Evolutionary conservation across 2,113 vertebrate species (phyloP).

Genomic region (Peromyscus polionotus): DNA sequence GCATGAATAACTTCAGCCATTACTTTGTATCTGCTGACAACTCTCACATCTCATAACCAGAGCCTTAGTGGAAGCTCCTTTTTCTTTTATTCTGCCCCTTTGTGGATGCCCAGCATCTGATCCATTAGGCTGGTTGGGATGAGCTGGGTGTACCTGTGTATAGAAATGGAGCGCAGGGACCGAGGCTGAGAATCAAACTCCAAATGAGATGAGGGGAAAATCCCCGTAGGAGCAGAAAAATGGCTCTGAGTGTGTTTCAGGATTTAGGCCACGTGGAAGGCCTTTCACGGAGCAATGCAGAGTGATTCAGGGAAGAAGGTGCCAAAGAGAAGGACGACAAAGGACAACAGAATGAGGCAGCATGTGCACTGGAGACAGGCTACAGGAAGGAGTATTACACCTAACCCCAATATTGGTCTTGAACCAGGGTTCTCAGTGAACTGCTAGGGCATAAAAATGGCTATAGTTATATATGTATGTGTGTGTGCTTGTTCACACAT

Average conservation of each 20-base stretch:
- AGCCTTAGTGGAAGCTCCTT: background rate
- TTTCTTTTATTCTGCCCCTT: background rate
- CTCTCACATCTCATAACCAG: background rate
- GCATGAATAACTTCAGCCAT: background rate
- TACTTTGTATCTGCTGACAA: background rate
- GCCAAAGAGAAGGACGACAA: background rate
- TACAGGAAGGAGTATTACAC: background rate
- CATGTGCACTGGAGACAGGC: background rate
- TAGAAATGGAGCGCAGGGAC: background rate
- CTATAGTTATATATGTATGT: background rate
- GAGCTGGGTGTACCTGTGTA: background rate
- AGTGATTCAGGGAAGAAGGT: background rate
- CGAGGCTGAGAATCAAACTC: background rate
- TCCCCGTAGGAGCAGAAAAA: background rate
- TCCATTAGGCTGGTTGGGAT: background rate
- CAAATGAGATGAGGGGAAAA: background rate
- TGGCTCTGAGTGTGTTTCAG: background rate
- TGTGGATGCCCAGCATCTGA: background rate
- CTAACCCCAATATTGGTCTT: background rate
- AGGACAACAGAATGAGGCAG: background rate
- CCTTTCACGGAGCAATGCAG: too few species aligned
- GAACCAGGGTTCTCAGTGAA: background rate
- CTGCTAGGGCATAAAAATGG: background rate
- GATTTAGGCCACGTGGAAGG: accelerated
- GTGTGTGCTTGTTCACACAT: background rate